Percentiles rank a stretch among this genome's conserved stretches.
phyloP scores from a whole-genome alignment of 2,797 vertebrate species.

The Karalla daura region DNA sequence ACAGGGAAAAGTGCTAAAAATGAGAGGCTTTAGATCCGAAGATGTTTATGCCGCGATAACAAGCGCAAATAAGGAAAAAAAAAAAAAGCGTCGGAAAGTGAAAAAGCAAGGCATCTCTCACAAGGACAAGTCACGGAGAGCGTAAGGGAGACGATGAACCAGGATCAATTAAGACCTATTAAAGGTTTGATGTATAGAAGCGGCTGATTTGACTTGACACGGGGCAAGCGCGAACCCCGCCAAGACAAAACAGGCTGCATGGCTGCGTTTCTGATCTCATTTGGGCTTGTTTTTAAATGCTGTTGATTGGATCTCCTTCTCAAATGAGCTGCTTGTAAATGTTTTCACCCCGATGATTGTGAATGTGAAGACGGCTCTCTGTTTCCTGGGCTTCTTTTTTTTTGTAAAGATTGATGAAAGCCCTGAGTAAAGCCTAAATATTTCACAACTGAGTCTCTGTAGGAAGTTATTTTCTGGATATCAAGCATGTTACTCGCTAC shows the following conservation, averaged over 20 bases:
- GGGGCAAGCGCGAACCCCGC: slow-evolving; percentile 1
- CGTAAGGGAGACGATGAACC: slow-evolving; percentile 4
- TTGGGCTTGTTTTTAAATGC: slow-evolving; percentile 22
- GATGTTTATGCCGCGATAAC: not conserved
- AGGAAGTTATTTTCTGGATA: not conserved
- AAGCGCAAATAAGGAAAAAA: not conserved
- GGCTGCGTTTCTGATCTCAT: slow-evolving; percentile 13
- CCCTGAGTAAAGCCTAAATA: not conserved
- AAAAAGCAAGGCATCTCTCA: not conserved
- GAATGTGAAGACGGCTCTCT: not conserved
- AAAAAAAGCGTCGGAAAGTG: not conserved
- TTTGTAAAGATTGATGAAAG: not conserved
- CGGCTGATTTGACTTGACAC: slow-evolving; percentile 22
- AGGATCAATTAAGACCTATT: slow-evolving; percentile 17
- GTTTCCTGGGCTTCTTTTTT: not conserved
- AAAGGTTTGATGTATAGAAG: slow-evolving; percentile 25
- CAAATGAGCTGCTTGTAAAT: slow-evolving; percentile 22
- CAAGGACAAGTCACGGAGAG: not conserved
- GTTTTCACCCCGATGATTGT: slow-evolving; percentile 12
- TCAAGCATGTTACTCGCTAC: not conserved
- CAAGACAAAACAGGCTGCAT: not conserved
- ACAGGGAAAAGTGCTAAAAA: not conserved
- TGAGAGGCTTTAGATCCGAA: not conserved
- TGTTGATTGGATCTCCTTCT: slow-evolving; percentile 26
- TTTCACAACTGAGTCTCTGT: not conserved